phyloP scores from a whole-genome alignment of 2,113 vertebrate genomes.

The Ictidomys tridecemlineatus region DNA sequence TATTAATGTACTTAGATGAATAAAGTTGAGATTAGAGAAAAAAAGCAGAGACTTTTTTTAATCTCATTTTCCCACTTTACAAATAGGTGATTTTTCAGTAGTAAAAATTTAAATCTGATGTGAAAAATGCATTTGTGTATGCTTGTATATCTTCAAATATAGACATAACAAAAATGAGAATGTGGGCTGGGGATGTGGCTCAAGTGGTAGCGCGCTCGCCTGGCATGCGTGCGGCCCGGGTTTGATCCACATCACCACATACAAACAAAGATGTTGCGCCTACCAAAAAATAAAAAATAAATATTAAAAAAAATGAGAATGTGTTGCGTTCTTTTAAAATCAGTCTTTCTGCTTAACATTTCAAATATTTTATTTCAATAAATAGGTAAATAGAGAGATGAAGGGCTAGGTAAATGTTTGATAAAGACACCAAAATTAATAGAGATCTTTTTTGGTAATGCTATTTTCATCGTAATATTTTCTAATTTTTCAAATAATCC shows the following conservation, averaged over 20 bases:
- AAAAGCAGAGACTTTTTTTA: not conserved
- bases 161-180: not conserved
- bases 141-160: not conserved
- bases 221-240: no score
- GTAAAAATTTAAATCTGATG: conserved; percentile 21
- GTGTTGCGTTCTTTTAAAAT: not conserved
- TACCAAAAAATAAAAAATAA: no score
- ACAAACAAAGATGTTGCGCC: no score
- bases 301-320: not conserved
- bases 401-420: not conserved
- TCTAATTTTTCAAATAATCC: conserved; percentile 33
- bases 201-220: no score
- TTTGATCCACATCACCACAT: no score
- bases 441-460: not conserved
- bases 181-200: no score
- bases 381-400: not conserved
- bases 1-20: not conserved
- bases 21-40: not conserved
- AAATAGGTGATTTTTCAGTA: not conserved
- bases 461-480: conserved; percentile 2
- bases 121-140: not conserved
- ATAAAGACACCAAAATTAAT: not conserved
- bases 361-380: conserved; percentile 19
- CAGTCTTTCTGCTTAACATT: not conserved
- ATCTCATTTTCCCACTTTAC: conserved; percentile 42